These are phyloP conservation scores for Nymphalis c-album DNA, from an alignment of 2,888 invertebrate species.

Conservation along the genomic window DNA sequence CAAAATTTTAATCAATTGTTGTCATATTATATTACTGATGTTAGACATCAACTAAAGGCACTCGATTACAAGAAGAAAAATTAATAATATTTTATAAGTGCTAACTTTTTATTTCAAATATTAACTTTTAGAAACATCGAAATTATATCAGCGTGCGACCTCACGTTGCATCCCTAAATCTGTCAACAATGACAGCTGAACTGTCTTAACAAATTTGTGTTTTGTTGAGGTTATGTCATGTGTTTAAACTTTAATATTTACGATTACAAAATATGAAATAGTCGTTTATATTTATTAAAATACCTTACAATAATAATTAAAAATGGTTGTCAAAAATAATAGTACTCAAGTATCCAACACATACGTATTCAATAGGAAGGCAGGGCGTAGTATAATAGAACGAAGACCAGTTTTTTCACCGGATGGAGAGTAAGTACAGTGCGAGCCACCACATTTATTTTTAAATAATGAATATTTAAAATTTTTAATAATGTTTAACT, in stretches of 20 bases:
- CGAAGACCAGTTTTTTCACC: slow-evolving; percentile 71
- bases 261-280: background rate
- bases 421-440: slow-evolving; percentile 70
- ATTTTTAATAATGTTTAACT: background rate
- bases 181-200: background rate
- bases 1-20: too few relatives aligned
- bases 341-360: slow-evolving; percentile 46
- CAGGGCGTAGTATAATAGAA: slow-evolving; percentile 75
- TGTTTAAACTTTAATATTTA: slow-evolving; percentile 34
- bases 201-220: background rate
- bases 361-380: slow-evolving; percentile 69
- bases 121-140: too few relatives aligned
- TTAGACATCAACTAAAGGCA: too few relatives aligned
- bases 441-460: too few relatives aligned
- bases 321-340: slow-evolving; percentile 61
- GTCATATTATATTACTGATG: too few relatives aligned
- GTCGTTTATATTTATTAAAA: slow-evolving; percentile 3
- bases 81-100: too few relatives aligned
- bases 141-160: too few relatives aligned
- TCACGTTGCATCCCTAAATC: too few relatives aligned
- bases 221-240: slow-evolving; percentile 58
- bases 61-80: too few relatives aligned
- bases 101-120: too few relatives aligned
- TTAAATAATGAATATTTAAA: too few relatives aligned
- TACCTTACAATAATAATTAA: slow-evolving; percentile 32